phyloP scores from a whole-genome alignment of 2,888 invertebrate genomes.

The Plebejus melissa region DNA sequence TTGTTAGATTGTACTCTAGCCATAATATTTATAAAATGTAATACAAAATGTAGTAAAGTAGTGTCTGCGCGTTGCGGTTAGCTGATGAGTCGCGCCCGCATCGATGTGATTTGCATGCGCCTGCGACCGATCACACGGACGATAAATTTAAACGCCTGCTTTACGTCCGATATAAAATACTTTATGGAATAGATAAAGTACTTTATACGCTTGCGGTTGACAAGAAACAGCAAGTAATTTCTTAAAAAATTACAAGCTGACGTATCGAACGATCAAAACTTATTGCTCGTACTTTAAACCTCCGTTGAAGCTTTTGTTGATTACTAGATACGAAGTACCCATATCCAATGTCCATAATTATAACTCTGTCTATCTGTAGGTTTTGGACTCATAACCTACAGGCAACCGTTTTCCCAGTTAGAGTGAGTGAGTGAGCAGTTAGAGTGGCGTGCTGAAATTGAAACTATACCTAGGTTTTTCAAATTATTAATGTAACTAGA shows the following conservation, averaged over 20 bases:
- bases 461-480: no score
- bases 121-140: constrained; percentile 41
- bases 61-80: constrained; percentile 42
- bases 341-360: no score
- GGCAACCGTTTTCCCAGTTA: no score
- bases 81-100: constrained; percentile 53
- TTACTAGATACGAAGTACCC: background rate
- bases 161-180: constrained; percentile 29
- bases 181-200: constrained; percentile 30
- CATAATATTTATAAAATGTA: background rate
- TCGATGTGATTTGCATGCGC: constrained; percentile 74
- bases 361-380: no score
- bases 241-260: background rate
- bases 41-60: constrained; percentile 37
- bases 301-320: background rate
- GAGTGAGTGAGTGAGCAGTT: no score
- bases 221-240: background rate
- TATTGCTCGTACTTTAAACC: background rate
- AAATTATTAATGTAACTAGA: no score
- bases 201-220: constrained; percentile 21
- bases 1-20: background rate
- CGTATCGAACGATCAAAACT: constrained; percentile 14
- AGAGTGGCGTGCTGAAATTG: no score
- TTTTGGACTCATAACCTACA: no score
- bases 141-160: constrained; percentile 31